Percentiles rank a stretch among this genome's conserved stretches.
Evolutionary conservation across 2,113 vertebrate species (phyloP).

Genomic region (Toxotes jaculatrix): DNA sequence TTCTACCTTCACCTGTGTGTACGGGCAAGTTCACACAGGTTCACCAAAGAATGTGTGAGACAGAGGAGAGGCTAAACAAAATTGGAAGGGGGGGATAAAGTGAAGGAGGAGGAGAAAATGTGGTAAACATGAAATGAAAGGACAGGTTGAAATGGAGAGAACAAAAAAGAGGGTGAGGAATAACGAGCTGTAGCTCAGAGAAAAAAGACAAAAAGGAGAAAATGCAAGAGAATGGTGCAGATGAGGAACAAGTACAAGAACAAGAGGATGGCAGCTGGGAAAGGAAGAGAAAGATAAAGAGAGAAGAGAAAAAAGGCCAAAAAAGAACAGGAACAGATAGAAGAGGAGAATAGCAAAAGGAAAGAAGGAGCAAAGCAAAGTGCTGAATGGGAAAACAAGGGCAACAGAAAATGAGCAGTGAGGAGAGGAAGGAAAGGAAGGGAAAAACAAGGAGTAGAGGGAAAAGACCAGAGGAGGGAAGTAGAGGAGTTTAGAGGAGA

Average conservation of each 20-base stretch:
- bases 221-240: neutral
- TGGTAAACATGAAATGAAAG: neutral
- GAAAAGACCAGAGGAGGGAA: slow-evolving; percentile 10
- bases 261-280: neutral
- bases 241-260: neutral
- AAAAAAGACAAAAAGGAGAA: neutral
- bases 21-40: slow-evolving; percentile 32
- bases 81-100: neutral
- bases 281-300: neutral
- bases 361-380: neutral
- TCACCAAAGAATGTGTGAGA: slow-evolving; percentile 1
- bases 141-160: slow-evolving; percentile 3
- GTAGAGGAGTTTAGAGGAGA: slow-evolving; percentile 30
- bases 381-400: neutral
- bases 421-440: neutral
- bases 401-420: no score
- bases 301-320: neutral
- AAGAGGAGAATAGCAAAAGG: neutral
- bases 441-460: neutral
- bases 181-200: neutral
- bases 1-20: slow-evolving; percentile 36
- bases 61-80: neutral
- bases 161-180: neutral
- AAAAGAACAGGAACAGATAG: neutral
- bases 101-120: neutral